Evolutionary conservation across 2,888 invertebrate species (phyloP), one percentile per base, ranked within the genome.

Genomic region (Punctoribates punctum): DNA sequence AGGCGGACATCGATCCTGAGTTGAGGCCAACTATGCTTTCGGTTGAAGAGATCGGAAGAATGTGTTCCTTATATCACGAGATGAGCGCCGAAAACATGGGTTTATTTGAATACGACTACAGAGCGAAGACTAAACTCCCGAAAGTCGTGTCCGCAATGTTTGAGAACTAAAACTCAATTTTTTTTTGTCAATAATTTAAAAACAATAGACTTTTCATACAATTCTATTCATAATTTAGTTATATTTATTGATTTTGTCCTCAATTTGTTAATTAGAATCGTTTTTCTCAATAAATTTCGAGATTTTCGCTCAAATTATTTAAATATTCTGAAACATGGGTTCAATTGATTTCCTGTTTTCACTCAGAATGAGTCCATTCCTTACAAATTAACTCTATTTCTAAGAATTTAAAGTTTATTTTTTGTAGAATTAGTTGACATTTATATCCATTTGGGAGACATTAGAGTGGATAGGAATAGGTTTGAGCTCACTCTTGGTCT

Each of bases 11-110:
- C 0, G 88, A 91, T 81, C 89, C 89, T 0, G 86, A 87, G 0
- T 85, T 87, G 0, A 87, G 90, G 81, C 88, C 95, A 0, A 91
- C 88, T 81, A 87, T 92, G 82, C 86, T 96, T 73, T 88, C 90
- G 0, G 89, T 93, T 75, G 88, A 89, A 75, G 94, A 96, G 82
- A 90, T 93, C 83, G 87, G 89, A 11, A 87, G 90, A 80, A 83
- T 97, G 75, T 90, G 91, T 81, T 86, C 89, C 80, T 91, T 90
- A 1, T 97, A 96, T 83, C 87, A 88, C 80, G 86, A 89, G 79
- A 88, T 93, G 51, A 87, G 92, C 78, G 80, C 83, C 29, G 79
- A 81, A 46, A 79, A 84, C 57, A 82, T 84, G 8, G 82, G 81
- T 11, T 80, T 86, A 6, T 81, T 80, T 70, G 80, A 82, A 3